These are phyloP conservation scores for Martes martes DNA, from an alignment of 2,113 vertebrate species.

Conservation along the genomic window DNA sequence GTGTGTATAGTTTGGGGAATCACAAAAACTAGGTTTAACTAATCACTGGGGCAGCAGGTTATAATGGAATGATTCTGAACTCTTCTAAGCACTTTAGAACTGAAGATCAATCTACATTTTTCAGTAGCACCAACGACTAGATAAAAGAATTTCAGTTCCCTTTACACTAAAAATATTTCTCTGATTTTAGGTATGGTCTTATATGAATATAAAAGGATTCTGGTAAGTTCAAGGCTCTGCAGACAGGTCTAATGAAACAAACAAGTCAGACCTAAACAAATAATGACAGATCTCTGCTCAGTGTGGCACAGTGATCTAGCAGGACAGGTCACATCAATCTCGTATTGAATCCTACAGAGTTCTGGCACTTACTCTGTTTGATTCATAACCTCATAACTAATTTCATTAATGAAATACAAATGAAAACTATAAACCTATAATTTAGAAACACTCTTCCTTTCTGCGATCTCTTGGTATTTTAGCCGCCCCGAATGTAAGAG, in stretches of 20 bases:
- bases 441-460: not conserved
- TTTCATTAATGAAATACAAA: not conserved
- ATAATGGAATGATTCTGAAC: not conserved
- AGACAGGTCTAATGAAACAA: not conserved
- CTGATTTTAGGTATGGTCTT: not conserved
- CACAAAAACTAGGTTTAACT: not conserved
- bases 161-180: not conserved
- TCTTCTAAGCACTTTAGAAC: not conserved
- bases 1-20: not conserved
- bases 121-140: not conserved
- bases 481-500: not conserved
- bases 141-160: not conserved
- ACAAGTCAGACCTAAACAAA: not conserved
- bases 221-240: not conserved
- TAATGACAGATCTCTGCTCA: not conserved
- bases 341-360: not conserved
- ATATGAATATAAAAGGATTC: not conserved
- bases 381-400: not conserved
- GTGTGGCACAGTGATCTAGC: accelerated
- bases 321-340: not conserved
- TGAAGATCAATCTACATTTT: not conserved
- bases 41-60: not conserved
- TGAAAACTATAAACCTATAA: not conserved
- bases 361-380: not conserved
- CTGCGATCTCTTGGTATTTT: not conserved